Evolutionary conservation across 2,113 vertebrate genomes (phyloP).

Genomic region (Clarias batrachus): DNA sequence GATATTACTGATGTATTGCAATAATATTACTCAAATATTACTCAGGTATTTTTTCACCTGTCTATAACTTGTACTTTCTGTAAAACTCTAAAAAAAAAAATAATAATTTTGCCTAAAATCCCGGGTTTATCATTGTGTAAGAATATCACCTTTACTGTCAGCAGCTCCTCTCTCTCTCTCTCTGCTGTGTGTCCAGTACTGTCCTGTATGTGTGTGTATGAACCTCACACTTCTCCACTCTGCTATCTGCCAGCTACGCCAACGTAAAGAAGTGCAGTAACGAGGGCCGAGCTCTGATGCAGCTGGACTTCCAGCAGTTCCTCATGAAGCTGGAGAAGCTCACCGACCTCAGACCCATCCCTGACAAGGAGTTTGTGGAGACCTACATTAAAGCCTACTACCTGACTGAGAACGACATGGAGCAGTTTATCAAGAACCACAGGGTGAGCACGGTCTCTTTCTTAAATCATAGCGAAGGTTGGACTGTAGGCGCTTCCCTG

Average conservation of each 20-base stretch:
- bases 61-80: background rate
- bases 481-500: background rate
- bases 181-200: background rate
- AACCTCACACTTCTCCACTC: slow-evolving; percentile 12
- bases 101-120: background rate
- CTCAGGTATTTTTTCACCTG: background rate
- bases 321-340: slow-evolving; percentile 97
- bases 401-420: slow-evolving; percentile 98
- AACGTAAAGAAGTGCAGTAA: slow-evolving; percentile 99
- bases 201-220: slow-evolving; percentile 17
- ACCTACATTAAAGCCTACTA: slow-evolving; percentile 99
- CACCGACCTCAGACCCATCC: slow-evolving; percentile 95
- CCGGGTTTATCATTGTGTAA: background rate
- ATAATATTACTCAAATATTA: background rate
- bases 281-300: slow-evolving; percentile 97
- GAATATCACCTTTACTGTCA: background rate
- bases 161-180: background rate
- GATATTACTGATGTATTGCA: background rate
- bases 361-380: slow-evolving; percentile 98
- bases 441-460: slow-evolving; percentile 76
- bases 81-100: background rate
- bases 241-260: slow-evolving; percentile 78
- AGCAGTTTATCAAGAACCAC: slow-evolving; percentile 96
- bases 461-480: background rate
- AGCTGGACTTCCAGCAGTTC: slow-evolving; percentile 98